Evolutionary conservation across 2,797 vertebrate species (phyloP).

Genomic region (Spinus olivaceus): DNA sequence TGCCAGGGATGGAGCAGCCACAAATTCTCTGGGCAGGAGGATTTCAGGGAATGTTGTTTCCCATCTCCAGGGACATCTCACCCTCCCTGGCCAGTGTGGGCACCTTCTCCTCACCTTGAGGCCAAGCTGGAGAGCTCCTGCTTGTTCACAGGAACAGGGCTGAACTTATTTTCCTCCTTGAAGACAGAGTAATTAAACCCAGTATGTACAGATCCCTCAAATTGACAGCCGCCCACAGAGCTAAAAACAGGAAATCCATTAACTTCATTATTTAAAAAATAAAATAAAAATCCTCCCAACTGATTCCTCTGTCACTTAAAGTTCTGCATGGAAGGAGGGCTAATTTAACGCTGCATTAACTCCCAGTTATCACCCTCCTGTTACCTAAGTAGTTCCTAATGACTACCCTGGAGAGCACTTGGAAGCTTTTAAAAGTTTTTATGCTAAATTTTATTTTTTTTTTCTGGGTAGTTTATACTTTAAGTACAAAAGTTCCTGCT

Average conservation of each 20-base stretch:
- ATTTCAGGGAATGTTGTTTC: not conserved
- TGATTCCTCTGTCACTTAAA: slow-evolving; percentile 55
- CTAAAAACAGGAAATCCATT: slow-evolving; percentile 75
- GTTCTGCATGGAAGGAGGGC: slow-evolving; percentile 45
- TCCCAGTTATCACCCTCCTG: slow-evolving; percentile 69
- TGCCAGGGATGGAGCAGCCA: not conserved
- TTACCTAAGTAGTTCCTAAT: slow-evolving; percentile 76
- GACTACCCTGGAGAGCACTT: slow-evolving; percentile 75
- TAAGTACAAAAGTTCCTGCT: slow-evolving; percentile 63
- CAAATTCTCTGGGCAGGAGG: fast-evolving
- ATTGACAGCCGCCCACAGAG: slow-evolving; percentile 73
- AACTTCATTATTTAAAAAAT: slow-evolving; percentile 64
- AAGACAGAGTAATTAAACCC: slow-evolving; percentile 62
- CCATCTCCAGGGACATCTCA: not conserved
- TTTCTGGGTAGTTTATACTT: slow-evolving; percentile 53
- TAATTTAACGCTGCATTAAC: slow-evolving; percentile 73
- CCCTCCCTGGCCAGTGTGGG: not conserved
- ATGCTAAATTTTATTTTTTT: slow-evolving; percentile 58
- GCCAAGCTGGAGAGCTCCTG: not conserved
- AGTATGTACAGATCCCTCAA: slow-evolving; percentile 52
- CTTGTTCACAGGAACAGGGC: not conserved
- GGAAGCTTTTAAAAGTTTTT: slow-evolving; percentile 78
- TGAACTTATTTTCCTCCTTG: slow-evolving; percentile 25
- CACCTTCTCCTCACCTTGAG: not conserved
- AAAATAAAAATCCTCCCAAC: slow-evolving; percentile 63